Percentiles rank a stretch among this genome's conserved stretches.
These are phyloP conservation scores for Podabrus alpinus DNA, from an alignment of 2,888 invertebrate species.

Conservation along the genomic window DNA sequence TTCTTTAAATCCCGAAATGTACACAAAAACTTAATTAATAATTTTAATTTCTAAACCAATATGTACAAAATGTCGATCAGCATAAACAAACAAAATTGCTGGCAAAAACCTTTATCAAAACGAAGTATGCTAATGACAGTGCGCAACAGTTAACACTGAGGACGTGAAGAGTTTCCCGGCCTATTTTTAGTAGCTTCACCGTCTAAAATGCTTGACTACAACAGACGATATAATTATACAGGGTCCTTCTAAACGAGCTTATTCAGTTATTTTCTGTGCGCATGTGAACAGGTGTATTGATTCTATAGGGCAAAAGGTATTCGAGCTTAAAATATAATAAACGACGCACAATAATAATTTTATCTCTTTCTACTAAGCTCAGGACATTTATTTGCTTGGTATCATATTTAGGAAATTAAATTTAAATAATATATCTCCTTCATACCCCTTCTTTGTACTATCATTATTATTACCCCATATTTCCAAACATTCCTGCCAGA, in stretches of 20 bases:
- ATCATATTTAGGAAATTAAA: conserved; percentile 16
- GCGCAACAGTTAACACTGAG: conserved; percentile 29
- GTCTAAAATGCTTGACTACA: conserved; percentile 19
- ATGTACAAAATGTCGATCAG: conserved; percentile 16
- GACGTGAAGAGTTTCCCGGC: conserved; percentile 13
- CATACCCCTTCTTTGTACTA: background rate
- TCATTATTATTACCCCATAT: conserved; percentile 8
- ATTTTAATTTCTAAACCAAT: conserved; percentile 12
- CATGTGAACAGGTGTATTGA: conserved; percentile 36
- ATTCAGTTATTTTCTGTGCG: conserved; percentile 34
- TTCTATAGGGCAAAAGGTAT: conserved; percentile 29
- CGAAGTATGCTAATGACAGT: conserved; percentile 19
- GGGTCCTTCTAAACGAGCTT: conserved; percentile 30
- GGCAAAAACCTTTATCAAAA: conserved; percentile 14
- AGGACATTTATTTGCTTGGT: conserved; percentile 3
- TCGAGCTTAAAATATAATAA: conserved; percentile 25
- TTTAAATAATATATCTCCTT: conserved; percentile 12
- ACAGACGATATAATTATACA: conserved; percentile 32
- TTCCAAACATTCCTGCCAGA: background rate
- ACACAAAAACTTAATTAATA: conserved; percentile 15
- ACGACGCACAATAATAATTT: conserved; percentile 26
- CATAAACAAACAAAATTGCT: conserved; percentile 20
- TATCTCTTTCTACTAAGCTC: conserved; percentile 14
- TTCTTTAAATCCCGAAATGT: background rate
- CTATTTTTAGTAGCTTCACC: conserved; percentile 6